Evolutionary conservation across 2,888 invertebrate genomes (phyloP).

Genomic region (Lypha dubia): DNA sequence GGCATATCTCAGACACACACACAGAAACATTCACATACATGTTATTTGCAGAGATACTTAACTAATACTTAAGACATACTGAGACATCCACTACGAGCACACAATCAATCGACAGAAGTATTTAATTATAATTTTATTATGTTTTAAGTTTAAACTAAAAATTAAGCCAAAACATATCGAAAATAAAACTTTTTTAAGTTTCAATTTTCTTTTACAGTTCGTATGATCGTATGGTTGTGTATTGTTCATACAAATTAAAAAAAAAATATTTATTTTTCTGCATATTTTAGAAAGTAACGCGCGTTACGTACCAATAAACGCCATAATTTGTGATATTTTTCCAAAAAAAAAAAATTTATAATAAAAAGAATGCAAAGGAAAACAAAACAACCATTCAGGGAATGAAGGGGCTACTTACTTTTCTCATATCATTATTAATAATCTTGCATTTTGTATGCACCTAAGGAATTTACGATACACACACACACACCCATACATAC

Average conservation of each 20-base stretch:
- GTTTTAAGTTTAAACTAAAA: slow-evolving; percentile 46
- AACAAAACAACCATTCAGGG: slow-evolving; percentile 50
- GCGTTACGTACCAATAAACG: slow-evolving; percentile 72
- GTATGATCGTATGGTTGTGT: slow-evolving; percentile 31
- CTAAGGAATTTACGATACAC: slow-evolving; percentile 45
- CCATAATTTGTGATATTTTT: slow-evolving; percentile 71
- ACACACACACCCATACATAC: too few relatives aligned
- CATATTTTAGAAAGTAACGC: slow-evolving; percentile 72
- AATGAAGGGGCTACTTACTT: slow-evolving; percentile 65
- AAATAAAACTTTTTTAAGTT: slow-evolving; percentile 47
- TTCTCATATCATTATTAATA: slow-evolving; percentile 38
- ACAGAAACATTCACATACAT: too few relatives aligned
- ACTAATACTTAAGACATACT: slow-evolving; percentile 39
- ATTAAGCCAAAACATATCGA: neutral
- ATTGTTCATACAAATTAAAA: too few relatives aligned
- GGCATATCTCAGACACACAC: slow-evolving; percentile 7
- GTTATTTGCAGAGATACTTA: too few relatives aligned
- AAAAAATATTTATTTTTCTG: slow-evolving; percentile 65
- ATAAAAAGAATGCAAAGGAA: slow-evolving; percentile 7
- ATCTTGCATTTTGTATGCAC: slow-evolving; percentile 30
- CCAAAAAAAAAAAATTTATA: too few relatives aligned
- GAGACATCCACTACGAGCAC: slow-evolving; percentile 27
- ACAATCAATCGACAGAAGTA: slow-evolving; percentile 69
- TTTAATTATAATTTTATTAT: slow-evolving; percentile 71
- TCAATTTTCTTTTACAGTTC: slow-evolving; percentile 54